Percentiles rank a stretch among this genome's conserved stretches.
Conservation (phyloP, 2,888 invertebrate species). For the Polydrusus cervinus region DNA sequence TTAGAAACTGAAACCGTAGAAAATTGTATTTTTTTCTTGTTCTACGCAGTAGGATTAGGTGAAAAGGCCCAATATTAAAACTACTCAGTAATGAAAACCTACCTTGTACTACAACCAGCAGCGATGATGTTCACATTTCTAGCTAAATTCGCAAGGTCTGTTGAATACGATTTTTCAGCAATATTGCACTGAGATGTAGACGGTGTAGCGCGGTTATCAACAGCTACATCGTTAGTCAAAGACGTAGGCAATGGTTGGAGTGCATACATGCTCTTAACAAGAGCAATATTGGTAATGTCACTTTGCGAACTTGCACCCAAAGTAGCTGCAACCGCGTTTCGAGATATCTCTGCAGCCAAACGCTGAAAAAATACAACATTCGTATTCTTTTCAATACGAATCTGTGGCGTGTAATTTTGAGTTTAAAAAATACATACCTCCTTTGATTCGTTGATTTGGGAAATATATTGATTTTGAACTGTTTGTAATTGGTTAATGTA, state of each 20-base stretch:
- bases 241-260: conserved; percentile 58
- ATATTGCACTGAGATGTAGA: conserved; percentile 60
- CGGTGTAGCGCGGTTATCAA: conserved; percentile 54
- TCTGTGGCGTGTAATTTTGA: background rate
- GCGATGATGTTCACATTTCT: conserved; percentile 54
- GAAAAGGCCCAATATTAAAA: no score
- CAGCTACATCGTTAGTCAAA: conserved; percentile 54
- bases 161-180: conserved; percentile 60
- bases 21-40: no score
- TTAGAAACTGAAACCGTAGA: no score
- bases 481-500: conserved; percentile 89
- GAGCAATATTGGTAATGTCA: conserved; percentile 60
- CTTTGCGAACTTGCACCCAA: conserved; percentile 61
- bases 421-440: conserved; percentile 73
- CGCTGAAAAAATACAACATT: conserved; percentile 70
- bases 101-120: conserved; percentile 49
- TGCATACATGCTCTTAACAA: conserved; percentile 64
- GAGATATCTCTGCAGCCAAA: conserved; percentile 78
- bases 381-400: background rate
- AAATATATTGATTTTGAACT: conserved; percentile 85
- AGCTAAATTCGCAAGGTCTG: conserved; percentile 57
- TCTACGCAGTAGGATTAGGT: no score
- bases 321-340: conserved; percentile 77
- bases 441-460: conserved; percentile 89
- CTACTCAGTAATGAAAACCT: background rate